Evolutionary conservation across 1,140 invertebrate species (phyloP).

Genomic region (Drosophila ironensis): DNA sequence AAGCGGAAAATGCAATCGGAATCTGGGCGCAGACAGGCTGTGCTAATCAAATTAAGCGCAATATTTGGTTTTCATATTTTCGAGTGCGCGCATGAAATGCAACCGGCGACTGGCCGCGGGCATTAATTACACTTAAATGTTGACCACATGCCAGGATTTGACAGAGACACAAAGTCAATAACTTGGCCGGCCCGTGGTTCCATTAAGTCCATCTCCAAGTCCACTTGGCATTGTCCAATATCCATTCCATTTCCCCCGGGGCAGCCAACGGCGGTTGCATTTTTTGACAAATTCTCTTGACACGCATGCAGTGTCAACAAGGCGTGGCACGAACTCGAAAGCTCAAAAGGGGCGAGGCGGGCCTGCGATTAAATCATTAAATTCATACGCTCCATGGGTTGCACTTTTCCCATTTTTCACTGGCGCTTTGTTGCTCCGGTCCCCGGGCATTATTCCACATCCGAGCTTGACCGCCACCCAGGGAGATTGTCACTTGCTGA

Average conservation of each 20-base stretch:
- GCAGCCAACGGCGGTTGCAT: constrained; percentile 50
- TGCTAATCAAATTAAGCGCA: constrained; percentile 74
- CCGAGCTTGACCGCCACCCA: constrained; percentile 58
- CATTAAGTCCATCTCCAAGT: constrained; percentile 12
- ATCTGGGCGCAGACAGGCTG: constrained; percentile 29
- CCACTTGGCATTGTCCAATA: constrained; percentile 60
- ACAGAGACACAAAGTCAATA: constrained; percentile 61
- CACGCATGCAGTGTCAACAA: constrained; percentile 78
- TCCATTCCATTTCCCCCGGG: constrained; percentile 67
- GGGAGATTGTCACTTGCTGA: constrained; percentile 71
- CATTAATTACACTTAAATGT: constrained; percentile 81
- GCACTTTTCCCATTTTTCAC: constrained; percentile 60
- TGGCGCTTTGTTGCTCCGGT: constrained; percentile 39
- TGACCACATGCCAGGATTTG: constrained; percentile 80
- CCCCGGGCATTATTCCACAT: constrained; percentile 29
- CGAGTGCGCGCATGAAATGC: constrained; percentile 12
- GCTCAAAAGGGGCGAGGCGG: constrained; percentile 6
- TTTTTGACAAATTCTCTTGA: constrained; percentile 77
- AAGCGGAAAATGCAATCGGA: constrained; percentile 39
- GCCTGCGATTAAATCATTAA: constrained; percentile 76
- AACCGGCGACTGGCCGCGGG: constrained; percentile 63
- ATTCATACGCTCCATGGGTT: constrained; percentile 73
- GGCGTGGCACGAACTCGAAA: constrained; percentile 54
- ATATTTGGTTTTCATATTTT: constrained; percentile 73
- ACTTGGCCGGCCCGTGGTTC: constrained; percentile 40